Conservation (phyloP, 2,888 invertebrate species). For the Cybosia mesomella region DNA sequence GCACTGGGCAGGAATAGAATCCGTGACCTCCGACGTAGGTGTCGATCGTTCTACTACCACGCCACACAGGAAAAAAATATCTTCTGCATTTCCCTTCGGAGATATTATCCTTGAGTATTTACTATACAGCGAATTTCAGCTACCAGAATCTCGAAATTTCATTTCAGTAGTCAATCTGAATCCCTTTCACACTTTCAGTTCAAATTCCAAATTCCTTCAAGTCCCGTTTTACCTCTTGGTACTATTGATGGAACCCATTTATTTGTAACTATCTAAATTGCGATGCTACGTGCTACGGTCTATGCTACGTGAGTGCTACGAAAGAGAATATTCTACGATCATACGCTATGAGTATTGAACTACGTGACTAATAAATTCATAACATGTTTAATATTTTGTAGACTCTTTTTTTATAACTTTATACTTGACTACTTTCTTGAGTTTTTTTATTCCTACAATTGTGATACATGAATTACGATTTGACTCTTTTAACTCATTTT, state of each 20-base stretch:
- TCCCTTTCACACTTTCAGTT: constrained; percentile 1
- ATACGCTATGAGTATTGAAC: constrained; percentile 25
- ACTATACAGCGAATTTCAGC: neutral
- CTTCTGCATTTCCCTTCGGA: neutral
- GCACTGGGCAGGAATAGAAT: no score
- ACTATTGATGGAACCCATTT: constrained; percentile 39
- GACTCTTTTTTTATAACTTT: neutral
- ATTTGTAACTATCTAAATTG: constrained; percentile 28
- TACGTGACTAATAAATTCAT: constrained; percentile 3
- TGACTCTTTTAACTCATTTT: no score
- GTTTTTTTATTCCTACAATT: no score
- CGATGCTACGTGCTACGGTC: constrained; percentile 23
- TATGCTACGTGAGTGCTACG: constrained; percentile 33
- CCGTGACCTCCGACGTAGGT: no score
- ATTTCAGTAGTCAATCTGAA: constrained; percentile 5
- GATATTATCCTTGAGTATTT: neutral
- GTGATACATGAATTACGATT: no score
- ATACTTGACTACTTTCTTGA: no score
- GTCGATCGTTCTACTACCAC: neutral
- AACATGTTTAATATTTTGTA: neutral
- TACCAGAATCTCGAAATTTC: neutral
- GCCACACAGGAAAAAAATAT: neutral
- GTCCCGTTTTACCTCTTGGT: constrained; percentile 24
- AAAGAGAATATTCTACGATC: constrained; percentile 27
- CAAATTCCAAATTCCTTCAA: constrained; percentile 15